Base-by-base conservation (phyloP, 2,113 vertebrate genomes). In the Chlorodrepanis virens region DNA sequence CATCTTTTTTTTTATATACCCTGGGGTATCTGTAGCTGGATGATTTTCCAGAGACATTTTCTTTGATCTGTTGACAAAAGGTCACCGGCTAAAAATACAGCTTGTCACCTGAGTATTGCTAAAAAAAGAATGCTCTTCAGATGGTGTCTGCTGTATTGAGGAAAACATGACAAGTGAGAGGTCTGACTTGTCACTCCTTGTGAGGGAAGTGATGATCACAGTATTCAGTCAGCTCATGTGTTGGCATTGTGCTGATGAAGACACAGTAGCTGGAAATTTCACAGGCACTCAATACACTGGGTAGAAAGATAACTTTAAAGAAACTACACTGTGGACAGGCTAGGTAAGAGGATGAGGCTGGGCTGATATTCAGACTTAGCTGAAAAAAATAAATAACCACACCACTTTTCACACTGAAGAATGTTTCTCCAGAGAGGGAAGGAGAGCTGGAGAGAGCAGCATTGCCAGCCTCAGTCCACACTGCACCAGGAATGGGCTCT, bases 281-380 rank as follows among this genome's bases (percentile, higher is more conserved):
- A 45, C 21, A 80, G 27, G 17, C 14, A 31, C 24, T 53, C 24
- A 68, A 28, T 64, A 42, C 2, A 11, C 12, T 33, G 17, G 4
- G 5, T 33, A 65, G 45, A 84, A 87, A 52, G 10, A 52, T 29
- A 52, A 31, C 31, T 71, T 61, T 40, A 24, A 69, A 56, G 29
- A 39, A 91, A 60, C 8, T 52, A 4, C 10, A 4, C 15, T 42
- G 19, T 27, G 27, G 33, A 33, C 0, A 42, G 0, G 33, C 15
- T 52, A 5, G 39, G 23, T 57, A 27, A 65, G 45, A 52, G 16
- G 9, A 53, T 33, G 35, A 82, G 31, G 24, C 20, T 61, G 37
- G 78, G 37, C 8, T 44, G 44, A 42, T 68, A 52, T 9, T 64
- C 28, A 69, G 35, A 21, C 27, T 52, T 64, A 61, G 14, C 16